Evolutionary conservation across 2,797 vertebrate genomes (phyloP).

Genomic region (Notoglanidium macrostoma): DNA sequence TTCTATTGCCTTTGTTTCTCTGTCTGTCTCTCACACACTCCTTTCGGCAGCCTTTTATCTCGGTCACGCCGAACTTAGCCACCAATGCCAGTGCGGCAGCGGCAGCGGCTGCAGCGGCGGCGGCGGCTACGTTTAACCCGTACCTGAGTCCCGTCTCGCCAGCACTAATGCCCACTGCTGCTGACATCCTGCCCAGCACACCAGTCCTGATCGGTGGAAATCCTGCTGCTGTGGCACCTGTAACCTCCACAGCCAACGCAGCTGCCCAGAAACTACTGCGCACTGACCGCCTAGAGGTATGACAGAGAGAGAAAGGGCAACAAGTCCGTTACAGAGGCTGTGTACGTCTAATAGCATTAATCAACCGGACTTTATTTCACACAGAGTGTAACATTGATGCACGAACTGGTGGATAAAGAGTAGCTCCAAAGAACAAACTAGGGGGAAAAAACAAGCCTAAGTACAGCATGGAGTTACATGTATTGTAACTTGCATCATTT

Average conservation of each 20-base stretch:
- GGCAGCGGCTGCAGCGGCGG: conserved; percentile 71
- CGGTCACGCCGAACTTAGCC: conserved; percentile 88
- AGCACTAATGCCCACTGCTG: conserved; percentile 81
- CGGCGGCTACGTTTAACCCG: conserved; percentile 90
- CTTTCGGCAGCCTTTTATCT: conserved; percentile 89
- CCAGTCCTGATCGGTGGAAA: conserved; percentile 90
- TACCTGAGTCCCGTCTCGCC: conserved; percentile 95
- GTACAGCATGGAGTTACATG: not conserved
- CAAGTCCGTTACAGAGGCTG: not conserved
- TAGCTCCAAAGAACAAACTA: not conserved
- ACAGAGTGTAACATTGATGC: not conserved
- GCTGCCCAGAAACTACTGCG: conserved; percentile 91
- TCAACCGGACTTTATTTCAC: not conserved
- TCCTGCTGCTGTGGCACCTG: conserved; percentile 79
- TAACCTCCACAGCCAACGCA: conserved; percentile 81
- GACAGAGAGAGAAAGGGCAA: conserved; percentile 47
- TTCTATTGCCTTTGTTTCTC: not conserved
- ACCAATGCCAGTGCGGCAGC: conserved; percentile 86
- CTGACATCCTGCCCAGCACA: conserved; percentile 87
- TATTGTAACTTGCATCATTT: not conserved
- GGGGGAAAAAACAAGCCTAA: not conserved
- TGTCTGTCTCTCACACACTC: conserved; percentile 13
- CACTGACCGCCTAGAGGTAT: conserved; percentile 97
- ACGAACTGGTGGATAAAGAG: not conserved
- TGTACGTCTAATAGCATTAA: not conserved